Evolutionary conservation across 2,113 vertebrate genomes (phyloP).

Genomic region (Anoura caudifer): DNA sequence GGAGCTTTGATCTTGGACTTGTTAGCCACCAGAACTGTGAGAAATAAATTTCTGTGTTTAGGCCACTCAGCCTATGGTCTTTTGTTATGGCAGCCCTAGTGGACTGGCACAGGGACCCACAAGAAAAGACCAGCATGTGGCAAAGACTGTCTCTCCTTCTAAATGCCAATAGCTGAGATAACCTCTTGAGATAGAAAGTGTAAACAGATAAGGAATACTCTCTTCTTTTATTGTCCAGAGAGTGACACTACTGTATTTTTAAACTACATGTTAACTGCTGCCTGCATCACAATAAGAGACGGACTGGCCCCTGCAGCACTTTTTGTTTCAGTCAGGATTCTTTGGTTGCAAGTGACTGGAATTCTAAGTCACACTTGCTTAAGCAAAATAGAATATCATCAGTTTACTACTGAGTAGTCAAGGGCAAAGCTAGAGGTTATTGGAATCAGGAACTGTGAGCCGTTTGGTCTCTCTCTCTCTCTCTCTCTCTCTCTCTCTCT

Average conservation of each 20-base stretch:
- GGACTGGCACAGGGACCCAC: not conserved
- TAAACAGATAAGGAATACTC: not conserved
- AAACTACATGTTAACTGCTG: not conserved
- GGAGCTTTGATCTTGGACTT: not conserved
- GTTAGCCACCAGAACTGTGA: not conserved
- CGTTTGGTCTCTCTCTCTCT: not conserved
- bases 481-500: not conserved
- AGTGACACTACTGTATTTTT: not conserved
- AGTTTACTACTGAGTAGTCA: not conserved
- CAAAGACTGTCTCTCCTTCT: too few species aligned
- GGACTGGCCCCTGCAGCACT: not conserved
- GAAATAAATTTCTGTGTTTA: not conserved
- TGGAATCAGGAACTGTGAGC: not conserved
- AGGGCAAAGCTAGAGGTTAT: not conserved
- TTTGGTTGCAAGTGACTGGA: not conserved
- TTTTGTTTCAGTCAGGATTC: not conserved
- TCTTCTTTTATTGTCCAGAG: not conserved
- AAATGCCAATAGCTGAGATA: not conserved
- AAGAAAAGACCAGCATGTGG: not conserved
- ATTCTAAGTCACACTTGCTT: not conserved
- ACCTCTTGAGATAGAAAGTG: not conserved
- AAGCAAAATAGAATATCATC: not conserved
- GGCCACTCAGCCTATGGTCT: not conserved
- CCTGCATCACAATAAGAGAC: not conserved
- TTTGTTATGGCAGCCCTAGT: not conserved